phyloP scores from a whole-genome alignment of 2,888 invertebrate species.

The Drosophila prolongata region DNA sequence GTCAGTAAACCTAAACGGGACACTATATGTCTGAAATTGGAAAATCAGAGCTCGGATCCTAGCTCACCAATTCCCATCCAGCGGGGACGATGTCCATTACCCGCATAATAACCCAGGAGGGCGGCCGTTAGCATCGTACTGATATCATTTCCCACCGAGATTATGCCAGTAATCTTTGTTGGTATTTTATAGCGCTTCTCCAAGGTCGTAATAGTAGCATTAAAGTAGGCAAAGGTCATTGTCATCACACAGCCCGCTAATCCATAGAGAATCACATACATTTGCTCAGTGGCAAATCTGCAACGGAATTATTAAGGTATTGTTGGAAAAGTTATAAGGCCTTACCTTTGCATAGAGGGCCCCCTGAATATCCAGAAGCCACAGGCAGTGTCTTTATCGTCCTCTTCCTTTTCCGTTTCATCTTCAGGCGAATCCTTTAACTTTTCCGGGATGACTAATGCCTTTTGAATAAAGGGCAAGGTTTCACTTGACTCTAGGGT shows the following conservation, averaged over 20 bases:
- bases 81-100: constrained; percentile 88
- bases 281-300: constrained; percentile 83
- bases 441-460: background rate
- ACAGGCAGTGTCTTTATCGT: constrained; percentile 85
- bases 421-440: background rate
- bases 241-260: constrained; percentile 88
- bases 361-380: constrained; percentile 87
- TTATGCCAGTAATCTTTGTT: constrained; percentile 88
- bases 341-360: constrained; percentile 86
- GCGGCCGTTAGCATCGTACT: constrained; percentile 88
- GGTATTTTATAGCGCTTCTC: constrained; percentile 90
- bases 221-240: constrained; percentile 89
- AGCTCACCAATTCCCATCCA: constrained; percentile 87
- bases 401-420: background rate
- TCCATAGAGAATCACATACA: constrained; percentile 87
- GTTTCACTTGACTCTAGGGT: constrained; percentile 1
- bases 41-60: no score
- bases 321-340: constrained; percentile 45
- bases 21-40: constrained; percentile 4
- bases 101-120: constrained; percentile 88
- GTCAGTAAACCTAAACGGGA: constrained; percentile 84
- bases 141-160: constrained; percentile 90
- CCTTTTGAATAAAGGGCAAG: constrained; percentile 9
- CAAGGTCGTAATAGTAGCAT: constrained; percentile 89
- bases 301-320: background rate